phyloP scores from a whole-genome alignment of 2,888 invertebrate species.

The Drosophila prostipennis region DNA sequence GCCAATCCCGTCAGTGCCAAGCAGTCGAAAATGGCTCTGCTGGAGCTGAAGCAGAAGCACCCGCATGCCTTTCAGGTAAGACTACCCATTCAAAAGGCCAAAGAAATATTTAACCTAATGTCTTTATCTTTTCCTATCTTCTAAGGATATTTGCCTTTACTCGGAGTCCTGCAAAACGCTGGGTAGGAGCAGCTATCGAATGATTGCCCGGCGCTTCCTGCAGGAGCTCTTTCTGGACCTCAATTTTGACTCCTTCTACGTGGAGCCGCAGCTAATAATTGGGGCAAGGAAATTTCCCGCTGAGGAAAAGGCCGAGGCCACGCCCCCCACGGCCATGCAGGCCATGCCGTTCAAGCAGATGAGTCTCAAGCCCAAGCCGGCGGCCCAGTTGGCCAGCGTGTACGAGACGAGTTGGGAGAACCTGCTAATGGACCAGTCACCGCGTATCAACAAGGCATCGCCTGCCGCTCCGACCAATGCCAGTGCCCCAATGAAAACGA shows the following conservation, averaged over 20 bases:
- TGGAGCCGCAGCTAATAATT: constrained; percentile 85
- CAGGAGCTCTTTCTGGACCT: constrained; percentile 97
- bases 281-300: constrained; percentile 60
- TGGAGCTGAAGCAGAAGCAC: constrained; percentile 90
- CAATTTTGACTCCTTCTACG: constrained; percentile 88
- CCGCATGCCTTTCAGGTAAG: constrained; percentile 86
- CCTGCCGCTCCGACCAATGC: background rate
- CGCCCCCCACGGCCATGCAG: constrained; percentile 15
- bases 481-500: background rate
- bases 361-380: constrained; percentile 81
- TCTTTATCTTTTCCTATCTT: constrained; percentile 60
- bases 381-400: constrained; percentile 83
- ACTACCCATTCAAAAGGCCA: background rate
- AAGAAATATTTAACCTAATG: background rate
- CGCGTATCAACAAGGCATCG: constrained; percentile 40
- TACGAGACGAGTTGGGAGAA: constrained; percentile 85
- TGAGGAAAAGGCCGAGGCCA: constrained; percentile 23
- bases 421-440: constrained; percentile 78
- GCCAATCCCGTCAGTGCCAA: constrained; percentile 92
- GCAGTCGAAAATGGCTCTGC: constrained; percentile 92
- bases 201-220: constrained; percentile 93
- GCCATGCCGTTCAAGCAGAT: constrained; percentile 66
- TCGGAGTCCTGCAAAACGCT: constrained; percentile 94
- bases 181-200: constrained; percentile 91
- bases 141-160: constrained; percentile 94